Base-by-base conservation (phyloP, 2,888 invertebrate genomes). In the Cinara cedri region DNA sequence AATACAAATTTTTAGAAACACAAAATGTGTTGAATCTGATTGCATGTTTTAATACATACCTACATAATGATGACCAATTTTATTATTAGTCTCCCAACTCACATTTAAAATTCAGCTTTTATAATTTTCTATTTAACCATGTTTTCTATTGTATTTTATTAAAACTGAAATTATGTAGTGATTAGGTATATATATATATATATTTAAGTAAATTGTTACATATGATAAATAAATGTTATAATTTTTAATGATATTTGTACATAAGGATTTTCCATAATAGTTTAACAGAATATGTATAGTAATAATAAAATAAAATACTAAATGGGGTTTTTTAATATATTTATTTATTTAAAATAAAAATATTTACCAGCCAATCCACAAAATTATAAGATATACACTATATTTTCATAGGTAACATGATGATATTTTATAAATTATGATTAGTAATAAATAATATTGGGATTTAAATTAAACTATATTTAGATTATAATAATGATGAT, bases 271-370 rank as follows among this genome's bases (percentile, higher is more conserved):
- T 74, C 62, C 42, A 63, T 63, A 55, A 21, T 19, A 14, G 13
- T 46, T 72, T 72, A 62, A 65, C 4, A 75, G 74, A 75, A 54
- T n/a, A 4, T 34, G 34, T 44, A 21, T 65, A 54, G 6, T 46
- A 65, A 60, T 24, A 57, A 46, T 46, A 65, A 62, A 65, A 75
- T 63, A 65, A 75, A 75, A 75, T 51, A 65, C 74, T 75, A 75
- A 65, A 54, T 63, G 63, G 74, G 74, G 44, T 75, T 24, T n/a
- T 4, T n/a, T 24, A 75, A 65, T 44, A 54, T 24, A 42, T 75
- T 54, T 65, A 65, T 75, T 75, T 75, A 75, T 75, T 75, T 51
- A 54, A 75, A 65, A 75, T 24, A 63, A 63, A 72, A 72, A 72
- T 74, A 74, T 44, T 65, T 44, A 24, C 54, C 34, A 75, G 13